Evolutionary conservation across 2,888 invertebrate genomes (phyloP).

Genomic region (Pomacea canaliculata): DNA sequence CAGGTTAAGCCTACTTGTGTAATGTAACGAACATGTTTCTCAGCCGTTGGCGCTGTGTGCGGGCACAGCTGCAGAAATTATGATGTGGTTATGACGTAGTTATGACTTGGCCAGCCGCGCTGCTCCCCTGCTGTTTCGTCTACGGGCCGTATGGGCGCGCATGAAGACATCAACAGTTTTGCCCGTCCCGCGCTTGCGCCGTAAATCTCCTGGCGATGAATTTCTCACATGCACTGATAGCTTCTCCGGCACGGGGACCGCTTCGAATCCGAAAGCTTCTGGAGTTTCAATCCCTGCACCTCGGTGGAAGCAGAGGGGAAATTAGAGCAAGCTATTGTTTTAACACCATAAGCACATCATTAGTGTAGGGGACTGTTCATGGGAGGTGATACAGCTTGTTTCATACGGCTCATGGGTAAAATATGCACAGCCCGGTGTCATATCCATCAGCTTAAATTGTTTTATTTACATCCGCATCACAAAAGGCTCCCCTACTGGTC

Average conservation of each 20-base stretch:
- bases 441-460: too few species aligned
- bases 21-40: neutral
- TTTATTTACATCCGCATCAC: too few species aligned
- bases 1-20: too few species aligned
- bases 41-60: neutral
- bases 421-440: too few species aligned
- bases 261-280: too few species aligned
- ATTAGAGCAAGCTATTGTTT: neutral
- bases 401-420: too few species aligned
- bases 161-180: slow-evolving; percentile 26
- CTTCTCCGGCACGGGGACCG: slow-evolving; percentile 3
- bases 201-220: slow-evolving; percentile 25
- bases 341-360: too few species aligned
- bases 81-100: slow-evolving; percentile 24
- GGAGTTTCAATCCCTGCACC: too few species aligned
- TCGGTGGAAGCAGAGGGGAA: neutral
- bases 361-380: too few species aligned
- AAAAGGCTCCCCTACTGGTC: too few species aligned
- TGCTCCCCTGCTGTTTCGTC: slow-evolving; percentile 1
- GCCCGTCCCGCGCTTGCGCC: slow-evolving; percentile 8
- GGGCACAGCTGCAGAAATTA: slow-evolving; percentile 1
- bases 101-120: slow-evolving; percentile 5
- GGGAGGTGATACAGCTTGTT: too few species aligned
- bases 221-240: slow-evolving; percentile 26
- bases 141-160: neutral